Conservation (phyloP, 2,888 invertebrate genomes). For the Temnothorax rugatulus region DNA sequence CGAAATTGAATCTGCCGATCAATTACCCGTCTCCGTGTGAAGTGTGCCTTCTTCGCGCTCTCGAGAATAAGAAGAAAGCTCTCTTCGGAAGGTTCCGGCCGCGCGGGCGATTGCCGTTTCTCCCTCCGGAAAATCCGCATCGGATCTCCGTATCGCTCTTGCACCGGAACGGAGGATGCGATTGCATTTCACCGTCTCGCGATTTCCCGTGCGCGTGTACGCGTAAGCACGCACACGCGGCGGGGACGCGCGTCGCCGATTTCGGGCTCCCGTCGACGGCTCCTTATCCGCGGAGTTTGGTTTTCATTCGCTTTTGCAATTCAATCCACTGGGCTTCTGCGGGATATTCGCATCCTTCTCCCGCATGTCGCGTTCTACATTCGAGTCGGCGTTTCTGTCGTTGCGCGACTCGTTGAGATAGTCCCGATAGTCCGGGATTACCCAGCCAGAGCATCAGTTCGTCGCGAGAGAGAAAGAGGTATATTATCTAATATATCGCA, state of each 20-base stretch:
- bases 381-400: constrained; percentile 46
- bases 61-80: constrained; percentile 41
- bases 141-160: background rate
- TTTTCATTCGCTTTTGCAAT: constrained; percentile 81
- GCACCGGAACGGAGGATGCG: background rate
- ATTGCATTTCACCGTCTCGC: constrained; percentile 13
- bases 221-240: constrained; percentile 20
- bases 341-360: constrained; percentile 61
- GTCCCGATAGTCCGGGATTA: background rate
- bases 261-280: constrained; percentile 50
- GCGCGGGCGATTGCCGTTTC: constrained; percentile 64
- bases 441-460: background rate
- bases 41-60: constrained; percentile 41
- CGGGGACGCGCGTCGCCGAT: constrained; percentile 33
- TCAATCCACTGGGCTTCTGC: constrained; percentile 72
- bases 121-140: constrained; percentile 56
- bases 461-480: background rate
- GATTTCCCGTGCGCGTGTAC: constrained; percentile 34
- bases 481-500: background rate
- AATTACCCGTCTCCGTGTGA: constrained; percentile 75
- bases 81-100: constrained; percentile 34
- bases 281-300: constrained; percentile 67
- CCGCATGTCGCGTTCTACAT: constrained; percentile 42
- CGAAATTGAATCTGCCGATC: constrained; percentile 81
- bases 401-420: background rate